These are phyloP conservation scores for Meiosimyza decipiens DNA, from an alignment of 2,888 invertebrate species.

Conservation along the genomic window DNA sequence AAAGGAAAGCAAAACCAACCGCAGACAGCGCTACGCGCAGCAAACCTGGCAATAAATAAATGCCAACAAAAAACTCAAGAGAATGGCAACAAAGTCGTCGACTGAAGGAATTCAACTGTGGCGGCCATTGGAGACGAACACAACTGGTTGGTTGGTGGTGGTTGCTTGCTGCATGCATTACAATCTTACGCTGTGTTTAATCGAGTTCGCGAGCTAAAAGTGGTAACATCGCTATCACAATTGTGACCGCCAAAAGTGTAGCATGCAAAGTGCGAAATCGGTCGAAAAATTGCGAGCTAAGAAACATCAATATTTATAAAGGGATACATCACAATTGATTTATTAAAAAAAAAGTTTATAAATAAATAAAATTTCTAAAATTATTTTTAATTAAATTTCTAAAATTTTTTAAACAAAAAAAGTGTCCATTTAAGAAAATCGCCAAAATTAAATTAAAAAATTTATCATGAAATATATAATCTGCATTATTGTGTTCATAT, in stretches of 20 bases:
- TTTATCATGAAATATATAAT: constrained; percentile 46
- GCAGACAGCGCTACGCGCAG: too few species aligned
- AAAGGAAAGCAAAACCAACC: too few species aligned
- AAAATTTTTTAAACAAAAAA: constrained; percentile 4
- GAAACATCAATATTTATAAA: too few species aligned
- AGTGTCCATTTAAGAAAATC: not conserved
- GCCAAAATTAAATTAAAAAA: not conserved
- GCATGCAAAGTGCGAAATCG: not conserved
- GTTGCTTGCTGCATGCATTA: too few species aligned
- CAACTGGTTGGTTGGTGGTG: too few species aligned
- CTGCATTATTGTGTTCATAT: constrained; percentile 30
- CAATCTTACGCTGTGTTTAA: constrained; percentile 6
- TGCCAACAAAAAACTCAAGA: too few species aligned
- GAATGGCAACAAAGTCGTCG: not conserved
- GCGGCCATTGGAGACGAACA: constrained; percentile 13
- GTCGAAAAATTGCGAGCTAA: not conserved
- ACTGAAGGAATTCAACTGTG: constrained; percentile 18
- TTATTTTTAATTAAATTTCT: too few species aligned
- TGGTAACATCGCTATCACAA: constrained; percentile 9
- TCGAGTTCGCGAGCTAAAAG: constrained; percentile 29
- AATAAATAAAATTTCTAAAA: not conserved
- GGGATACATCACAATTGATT: not conserved
- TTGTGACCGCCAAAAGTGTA: not conserved
- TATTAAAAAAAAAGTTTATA: not conserved
- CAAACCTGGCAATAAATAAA: too few species aligned